Evolutionary conservation across 2,797 vertebrate genomes (phyloP).

Genomic region (Pangasius larnaudii): DNA sequence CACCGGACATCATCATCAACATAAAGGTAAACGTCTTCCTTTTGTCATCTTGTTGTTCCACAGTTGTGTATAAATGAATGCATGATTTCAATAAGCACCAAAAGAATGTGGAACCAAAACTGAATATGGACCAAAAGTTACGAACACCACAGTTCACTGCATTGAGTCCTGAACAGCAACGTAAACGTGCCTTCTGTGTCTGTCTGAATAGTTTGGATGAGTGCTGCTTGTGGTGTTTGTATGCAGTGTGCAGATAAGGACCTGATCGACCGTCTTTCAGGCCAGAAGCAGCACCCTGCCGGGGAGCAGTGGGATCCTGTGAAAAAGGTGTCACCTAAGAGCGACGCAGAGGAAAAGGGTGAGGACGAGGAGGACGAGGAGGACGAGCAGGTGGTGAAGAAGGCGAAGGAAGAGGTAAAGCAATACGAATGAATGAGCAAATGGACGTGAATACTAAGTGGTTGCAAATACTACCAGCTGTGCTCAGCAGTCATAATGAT

Average conservation of each 20-base stretch:
- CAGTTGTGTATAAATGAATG: neutral
- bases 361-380: conserved; percentile 62
- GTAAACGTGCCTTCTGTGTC: neutral
- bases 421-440: neutral
- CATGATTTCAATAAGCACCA: neutral
- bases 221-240: neutral
- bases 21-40: conserved; percentile 82
- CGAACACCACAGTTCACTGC: neutral
- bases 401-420: conserved; percentile 42
- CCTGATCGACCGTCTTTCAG: conserved; percentile 81
- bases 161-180: neutral
- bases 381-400: conserved; percentile 56
- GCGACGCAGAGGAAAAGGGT: conserved; percentile 63
- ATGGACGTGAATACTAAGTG: neutral
- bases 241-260: conserved; percentile 87
- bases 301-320: conserved; percentile 79
- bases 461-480: neutral
- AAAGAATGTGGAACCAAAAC: neutral
- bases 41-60: neutral
- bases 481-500: neutral
- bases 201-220: neutral
- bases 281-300: conserved; percentile 80
- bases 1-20: conserved; percentile 92
- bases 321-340: conserved; percentile 64
- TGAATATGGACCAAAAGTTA: neutral